phyloP scores from a whole-genome alignment of 1,140 invertebrate species.

The Macrotrachela quadricornifera region DNA sequence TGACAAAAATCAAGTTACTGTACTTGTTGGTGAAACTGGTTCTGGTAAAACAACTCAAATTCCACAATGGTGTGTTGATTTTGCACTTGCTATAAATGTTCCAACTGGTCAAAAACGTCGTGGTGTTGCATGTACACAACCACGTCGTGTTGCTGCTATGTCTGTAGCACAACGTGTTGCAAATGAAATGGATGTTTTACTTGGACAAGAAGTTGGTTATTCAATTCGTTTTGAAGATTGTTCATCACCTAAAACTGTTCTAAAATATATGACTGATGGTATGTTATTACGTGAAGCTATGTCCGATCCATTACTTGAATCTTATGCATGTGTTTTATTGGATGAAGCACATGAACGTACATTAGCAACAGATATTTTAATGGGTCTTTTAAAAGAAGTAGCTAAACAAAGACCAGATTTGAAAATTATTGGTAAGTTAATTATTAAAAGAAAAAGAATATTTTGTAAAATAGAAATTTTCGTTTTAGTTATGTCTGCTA shows the following conservation, averaged over 20 bases:
- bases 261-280: slow-evolving; percentile 84
- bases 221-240: slow-evolving; percentile 99
- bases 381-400: slow-evolving; percentile 92
- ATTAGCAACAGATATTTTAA: slow-evolving; percentile 88
- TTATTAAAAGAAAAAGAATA: no score
- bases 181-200: slow-evolving; percentile 90
- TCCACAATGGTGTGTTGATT: slow-evolving; percentile 70
- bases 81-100: slow-evolving; percentile 31
- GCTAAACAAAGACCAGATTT: slow-evolving; percentile 74
- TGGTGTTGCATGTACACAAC: slow-evolving; percentile 89
- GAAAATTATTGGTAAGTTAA: slow-evolving; percentile 49
- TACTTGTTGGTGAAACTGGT: slow-evolving; percentile 76
- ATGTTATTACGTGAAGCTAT: slow-evolving; percentile 96
- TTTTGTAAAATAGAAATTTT: no score
- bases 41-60: slow-evolving; percentile 26
- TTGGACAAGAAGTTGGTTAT: slow-evolving; percentile 96
- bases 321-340: slow-evolving; percentile 74
- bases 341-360: slow-evolving; percentile 99
- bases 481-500: slow-evolving; percentile 76
- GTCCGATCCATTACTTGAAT: slow-evolving; percentile 90
- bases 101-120: slow-evolving; percentile 10
- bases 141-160: slow-evolving; percentile 91
- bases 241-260: slow-evolving; percentile 69
- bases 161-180: slow-evolving; percentile 89
- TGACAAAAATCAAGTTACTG: slow-evolving; percentile 66